Evolutionary conservation across 1,140 invertebrate genomes (phyloP).

Genomic region (Argopecten irradians): DNA sequence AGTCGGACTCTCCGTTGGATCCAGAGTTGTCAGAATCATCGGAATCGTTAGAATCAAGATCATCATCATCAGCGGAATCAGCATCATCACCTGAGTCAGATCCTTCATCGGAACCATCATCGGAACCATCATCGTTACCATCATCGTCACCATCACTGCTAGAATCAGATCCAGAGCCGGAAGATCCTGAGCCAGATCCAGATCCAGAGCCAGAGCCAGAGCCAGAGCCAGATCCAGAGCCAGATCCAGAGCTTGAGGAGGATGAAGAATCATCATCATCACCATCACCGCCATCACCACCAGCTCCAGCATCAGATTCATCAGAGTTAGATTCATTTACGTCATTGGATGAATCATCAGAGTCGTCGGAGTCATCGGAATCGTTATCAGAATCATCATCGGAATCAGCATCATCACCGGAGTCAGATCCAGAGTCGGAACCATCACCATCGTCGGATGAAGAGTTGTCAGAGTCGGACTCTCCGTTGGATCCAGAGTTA

Average conservation of each 20-base stretch:
- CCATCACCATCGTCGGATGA: background rate
- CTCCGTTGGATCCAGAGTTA: background rate
- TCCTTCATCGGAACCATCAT: background rate
- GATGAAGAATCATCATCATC: no score
- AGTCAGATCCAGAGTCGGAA: background rate
- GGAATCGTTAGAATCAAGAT: background rate
- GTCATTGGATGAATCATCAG: background rate
- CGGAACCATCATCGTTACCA: background rate
- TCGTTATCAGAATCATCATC: background rate
- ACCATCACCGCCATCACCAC: background rate
- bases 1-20: no score
- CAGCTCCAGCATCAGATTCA: background rate
- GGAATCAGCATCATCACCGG: background rate
- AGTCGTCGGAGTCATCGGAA: slow-evolving; percentile 8
- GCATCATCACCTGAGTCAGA: background rate
- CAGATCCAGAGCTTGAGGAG: background rate
- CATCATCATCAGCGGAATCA: background rate
- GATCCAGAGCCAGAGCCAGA: background rate
- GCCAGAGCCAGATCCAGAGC: background rate
- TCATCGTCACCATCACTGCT: background rate
- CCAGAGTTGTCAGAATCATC: no score
- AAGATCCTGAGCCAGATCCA: background rate
- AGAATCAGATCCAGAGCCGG: background rate
- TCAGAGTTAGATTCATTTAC: background rate
- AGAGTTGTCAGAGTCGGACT: background rate